Conservation (phyloP, 2,888 invertebrate species). For the Cylindroiulus punctatus region DNA sequence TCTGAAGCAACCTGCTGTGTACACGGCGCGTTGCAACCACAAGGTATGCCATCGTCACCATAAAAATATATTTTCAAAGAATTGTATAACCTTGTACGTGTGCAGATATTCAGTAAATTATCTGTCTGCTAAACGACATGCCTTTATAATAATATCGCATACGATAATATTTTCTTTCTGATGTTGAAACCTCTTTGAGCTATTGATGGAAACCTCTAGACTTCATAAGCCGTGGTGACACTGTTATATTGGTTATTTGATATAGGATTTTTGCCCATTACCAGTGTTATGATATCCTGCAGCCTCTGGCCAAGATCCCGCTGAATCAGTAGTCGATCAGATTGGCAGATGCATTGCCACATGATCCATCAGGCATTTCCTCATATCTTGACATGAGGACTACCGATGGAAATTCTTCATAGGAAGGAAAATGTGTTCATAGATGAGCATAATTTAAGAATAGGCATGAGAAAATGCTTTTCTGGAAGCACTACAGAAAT, state of each 20-base stretch:
- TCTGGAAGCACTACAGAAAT: too few relatives aligned
- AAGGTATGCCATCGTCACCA: too few relatives aligned
- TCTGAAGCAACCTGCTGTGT: too few relatives aligned
- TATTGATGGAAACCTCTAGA: background rate
- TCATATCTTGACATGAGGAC: too few relatives aligned
- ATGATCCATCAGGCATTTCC: background rate
- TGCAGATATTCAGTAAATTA: too few relatives aligned
- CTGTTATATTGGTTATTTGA: background rate
- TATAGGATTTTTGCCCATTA: background rate
- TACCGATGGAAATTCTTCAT: too few relatives aligned
- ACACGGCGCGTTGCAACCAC: too few relatives aligned
- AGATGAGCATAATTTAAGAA: too few relatives aligned
- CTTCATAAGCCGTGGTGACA: background rate
- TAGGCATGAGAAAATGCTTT: too few relatives aligned
- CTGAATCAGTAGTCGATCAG: background rate
- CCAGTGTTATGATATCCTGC: constrained; percentile 3
- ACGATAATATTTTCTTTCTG: background rate
- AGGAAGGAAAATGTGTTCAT: too few relatives aligned
- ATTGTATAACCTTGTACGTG: too few relatives aligned
- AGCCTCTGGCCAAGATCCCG: background rate
- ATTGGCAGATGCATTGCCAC: background rate
- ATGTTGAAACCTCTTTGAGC: background rate
- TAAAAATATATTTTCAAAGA: too few relatives aligned
- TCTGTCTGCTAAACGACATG: background rate
- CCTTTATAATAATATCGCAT: background rate